A percentile compares a stretch with the other conserved stretches of the same genome.
Evolutionary conservation across 2,888 invertebrate genomes (phyloP).

Genomic region (Parnassius orleans): DNA sequence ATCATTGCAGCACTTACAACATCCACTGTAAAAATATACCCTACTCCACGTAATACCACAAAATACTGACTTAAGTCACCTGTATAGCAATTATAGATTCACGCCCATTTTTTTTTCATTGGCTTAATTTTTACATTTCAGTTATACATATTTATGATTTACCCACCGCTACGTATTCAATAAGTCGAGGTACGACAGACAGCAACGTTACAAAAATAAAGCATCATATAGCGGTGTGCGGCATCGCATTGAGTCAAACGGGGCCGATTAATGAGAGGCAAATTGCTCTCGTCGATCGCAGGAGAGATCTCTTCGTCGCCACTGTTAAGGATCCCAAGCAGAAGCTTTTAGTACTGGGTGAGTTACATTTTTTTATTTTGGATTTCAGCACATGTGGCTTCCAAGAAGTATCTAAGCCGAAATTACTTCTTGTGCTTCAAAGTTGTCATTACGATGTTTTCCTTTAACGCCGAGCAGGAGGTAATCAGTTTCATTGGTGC

Average conservation of each 20-base stretch:
- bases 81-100: too few relatives aligned
- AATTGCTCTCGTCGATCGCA: conserved; percentile 93
- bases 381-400: too few relatives aligned
- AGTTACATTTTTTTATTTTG: conserved; percentile 30
- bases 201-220: conserved; percentile 87
- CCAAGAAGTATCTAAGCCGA: too few relatives aligned
- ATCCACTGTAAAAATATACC: too few relatives aligned
- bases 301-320: conserved; percentile 92
- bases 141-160: conserved; percentile 93
- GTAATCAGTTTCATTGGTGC: too few relatives aligned
- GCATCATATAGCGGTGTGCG: conserved; percentile 89
- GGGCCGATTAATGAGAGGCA: conserved; percentile 90
- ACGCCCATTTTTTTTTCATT: too few relatives aligned
- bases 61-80: too few relatives aligned
- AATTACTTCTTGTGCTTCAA: too few relatives aligned
- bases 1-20: too few relatives aligned
- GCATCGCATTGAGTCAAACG: conserved; percentile 91
- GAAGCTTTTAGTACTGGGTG: conserved; percentile 88
- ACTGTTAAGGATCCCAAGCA: conserved; percentile 84
- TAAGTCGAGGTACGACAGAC: conserved; percentile 85
- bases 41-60: too few relatives aligned
- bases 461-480: too few relatives aligned
- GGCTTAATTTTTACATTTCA: conserved; percentile 43
- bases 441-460: not conserved
- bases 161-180: conserved; percentile 70